Base-by-base conservation (phyloP, 2,888 invertebrate genomes). In the Andricus quercusramuli region DNA sequence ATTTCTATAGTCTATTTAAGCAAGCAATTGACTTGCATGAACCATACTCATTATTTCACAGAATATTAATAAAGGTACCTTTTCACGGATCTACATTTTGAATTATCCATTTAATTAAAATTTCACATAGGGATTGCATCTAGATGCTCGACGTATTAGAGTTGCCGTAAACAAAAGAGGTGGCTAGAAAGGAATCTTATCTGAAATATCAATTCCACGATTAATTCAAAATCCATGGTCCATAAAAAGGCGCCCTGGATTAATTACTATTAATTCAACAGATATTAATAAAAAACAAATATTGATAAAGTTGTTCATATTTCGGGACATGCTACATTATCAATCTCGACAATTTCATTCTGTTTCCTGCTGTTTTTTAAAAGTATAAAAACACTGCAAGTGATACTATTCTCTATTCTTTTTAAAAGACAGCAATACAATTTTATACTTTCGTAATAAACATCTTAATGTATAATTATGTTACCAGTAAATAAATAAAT, bases 231-330 rank as follows among this genome's bases (percentile, higher is more conserved):
- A 37, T 37, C 37, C 37, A 37, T 37, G 8, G 0, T 37, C 8
- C 37, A 8, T 37, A 8, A 37, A 37, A 37, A 37, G 37, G 9
- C 37, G 8, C 37, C 9, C 1, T 9, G 37, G 8, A 70, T 70
- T 67, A 29, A 47, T 22, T 47, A 20, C 44, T 44, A 44, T 15
- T 44, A 15, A 44, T 15, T 44, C 15, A 13, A 44, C 13, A 44
- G 13, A 47, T 70, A 51, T 44, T 67, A 67, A 68, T 68, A 47
- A 17, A 41, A 15, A 74, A 29, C 20, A 51, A 74, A 74, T 74
- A 51, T 56, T 74, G 13, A 32, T 29, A 68, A 32, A 37, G 20
- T 44, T 70, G 32, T 32, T 56, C 32, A 32, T 74, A 32, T 17
- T 29, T 74, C 17, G 29, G 41, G 22, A 25, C 15, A 68, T 51